phyloP scores from a whole-genome alignment of 2,797 vertebrate genomes.

The Tangara arthus region DNA sequence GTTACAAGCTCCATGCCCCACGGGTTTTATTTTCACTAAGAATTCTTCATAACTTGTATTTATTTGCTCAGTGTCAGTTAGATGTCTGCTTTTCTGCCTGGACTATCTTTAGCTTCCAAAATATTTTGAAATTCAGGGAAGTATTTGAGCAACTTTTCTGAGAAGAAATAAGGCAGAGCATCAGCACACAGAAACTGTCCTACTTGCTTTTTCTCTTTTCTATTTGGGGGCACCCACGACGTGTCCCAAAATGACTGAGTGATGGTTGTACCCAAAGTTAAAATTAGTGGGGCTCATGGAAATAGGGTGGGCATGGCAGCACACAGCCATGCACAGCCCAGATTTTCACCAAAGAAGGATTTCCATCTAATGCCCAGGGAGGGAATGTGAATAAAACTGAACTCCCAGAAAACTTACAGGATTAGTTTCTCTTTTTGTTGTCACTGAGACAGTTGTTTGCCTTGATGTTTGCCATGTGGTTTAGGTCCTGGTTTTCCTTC shows the following conservation, averaged over 20 bases:
- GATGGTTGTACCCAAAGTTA: fast-evolving
- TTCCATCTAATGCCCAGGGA: neutral
- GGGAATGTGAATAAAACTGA: neutral
- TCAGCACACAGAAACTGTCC: neutral
- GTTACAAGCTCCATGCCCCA: neutral
- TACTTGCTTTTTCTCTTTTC: neutral
- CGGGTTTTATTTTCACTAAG: slow-evolving; percentile 25
- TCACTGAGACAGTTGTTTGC: neutral
- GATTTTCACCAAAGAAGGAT: neutral
- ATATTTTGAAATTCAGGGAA: slow-evolving; percentile 50
- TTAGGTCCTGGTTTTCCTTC: neutral
- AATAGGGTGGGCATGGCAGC: neutral
- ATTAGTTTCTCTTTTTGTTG: neutral
- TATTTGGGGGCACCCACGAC: fast-evolving
- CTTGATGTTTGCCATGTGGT: neutral
- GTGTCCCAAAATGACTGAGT: neutral
- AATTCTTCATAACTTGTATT: slow-evolving; percentile 53
- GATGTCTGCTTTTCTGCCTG: slow-evolving; percentile 38
- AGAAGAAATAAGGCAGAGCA: neutral
- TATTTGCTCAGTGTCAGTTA: slow-evolving; percentile 53
- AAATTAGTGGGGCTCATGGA: neutral
- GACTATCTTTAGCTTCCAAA: slow-evolving; percentile 64
- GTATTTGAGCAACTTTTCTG: neutral
- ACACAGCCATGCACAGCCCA: neutral
- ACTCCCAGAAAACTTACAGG: neutral